Evolutionary conservation across 2,888 invertebrate genomes (phyloP), one percentile per base, ranked within the genome.

Genomic region (Malachius bipustulatus): DNA sequence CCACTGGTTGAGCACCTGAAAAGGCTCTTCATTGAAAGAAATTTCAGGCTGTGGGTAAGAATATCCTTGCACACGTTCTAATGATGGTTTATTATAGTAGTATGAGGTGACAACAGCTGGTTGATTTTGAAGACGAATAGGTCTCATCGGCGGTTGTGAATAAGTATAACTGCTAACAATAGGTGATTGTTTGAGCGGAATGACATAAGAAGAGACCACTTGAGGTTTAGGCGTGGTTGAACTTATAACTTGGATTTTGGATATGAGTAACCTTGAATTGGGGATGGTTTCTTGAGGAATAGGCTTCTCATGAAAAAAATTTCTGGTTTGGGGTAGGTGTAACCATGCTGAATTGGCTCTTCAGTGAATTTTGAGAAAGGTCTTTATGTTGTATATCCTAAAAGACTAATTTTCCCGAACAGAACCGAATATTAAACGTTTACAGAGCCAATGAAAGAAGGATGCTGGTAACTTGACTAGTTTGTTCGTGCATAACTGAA

Each of bases 231-330:
- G 34, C 10, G 42, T 41, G 6, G 32, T n/a, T 35, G 39, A 16
- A 32, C 38, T 32, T 19, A 19, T 19, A 8, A 19, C 24, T 6
- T 35, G 11, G 9, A 51, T 41, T 54, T 52, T 1, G 49, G 47
- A 40, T 62, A 62, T 12, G 48, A 48, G 38, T 61, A 62, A 16
- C 61, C 60, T 16, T 64, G 62, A 9, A 63, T 53, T 19, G 62
- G 59, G 16, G 60, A 32, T 34, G 44, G 30, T 14, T 54, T 33
- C 54, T n/a, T n/a, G n/a, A n/a, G n/a, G n/a, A n/a, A n/a, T n/a
- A n/a, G n/a, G n/a, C n/a, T n/a, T n/a, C n/a, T n/a, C n/a, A n/a
- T n/a, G n/a, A n/a, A n/a, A n/a, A n/a, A n/a, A n/a, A n/a, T n/a
- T n/a, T n/a, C n/a, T n/a, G n/a, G n/a, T n/a, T n/a, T n/a, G n/a